Base-by-base conservation (phyloP, 2,888 invertebrate species). In the Rhagonycha fulva region DNA sequence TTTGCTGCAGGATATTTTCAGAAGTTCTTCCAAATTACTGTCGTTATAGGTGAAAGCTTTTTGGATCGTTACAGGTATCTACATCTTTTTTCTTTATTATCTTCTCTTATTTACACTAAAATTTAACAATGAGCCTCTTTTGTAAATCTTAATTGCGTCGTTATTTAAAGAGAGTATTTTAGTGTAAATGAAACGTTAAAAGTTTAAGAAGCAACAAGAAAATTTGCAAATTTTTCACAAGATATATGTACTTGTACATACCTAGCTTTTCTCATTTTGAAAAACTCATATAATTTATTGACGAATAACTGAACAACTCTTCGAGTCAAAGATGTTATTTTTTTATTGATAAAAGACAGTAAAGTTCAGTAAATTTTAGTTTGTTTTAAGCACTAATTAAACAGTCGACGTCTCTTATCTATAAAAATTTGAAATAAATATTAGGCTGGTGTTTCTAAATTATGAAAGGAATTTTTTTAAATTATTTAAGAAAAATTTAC, bases 1-100 rank as follows among this genome's bases (percentile, higher is more conserved):
- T 66, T 71, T 60, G 71, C 63, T 71, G 47, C 47, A 63, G 71
- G 71, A 66, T 71, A 66, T 71, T 71, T 66, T 66, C 71, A 47
- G 47, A 47, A 47, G n/a, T 47, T n/a, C 12, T 47, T 47, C n/a
- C 47, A 47, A 47, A 47, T 47, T 47, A 47, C 47, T 47, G 47
- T 47, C 47, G 7, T 47, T 47, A 47, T 47, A 47, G 47, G 12
- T 47, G 47, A 47, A 47, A 47, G 47, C 47, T 47, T 47, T 47
- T 9, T 47, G n/a, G 47, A 47, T n/a, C n/a, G n/a, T n/a, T 47
- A 47, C 47, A 47, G 47, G 47, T 47, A 47, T 47, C 47, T 47
- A 47, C 47, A 47, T 47, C 47, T 47, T 47, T 47, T 47, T 47
- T 47, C 47, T 47, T 47, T 47, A 47, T 47, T 47, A 47, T n/a